Base-by-base conservation (phyloP, 2,797 vertebrate genomes). In the Coluber constrictor region DNA sequence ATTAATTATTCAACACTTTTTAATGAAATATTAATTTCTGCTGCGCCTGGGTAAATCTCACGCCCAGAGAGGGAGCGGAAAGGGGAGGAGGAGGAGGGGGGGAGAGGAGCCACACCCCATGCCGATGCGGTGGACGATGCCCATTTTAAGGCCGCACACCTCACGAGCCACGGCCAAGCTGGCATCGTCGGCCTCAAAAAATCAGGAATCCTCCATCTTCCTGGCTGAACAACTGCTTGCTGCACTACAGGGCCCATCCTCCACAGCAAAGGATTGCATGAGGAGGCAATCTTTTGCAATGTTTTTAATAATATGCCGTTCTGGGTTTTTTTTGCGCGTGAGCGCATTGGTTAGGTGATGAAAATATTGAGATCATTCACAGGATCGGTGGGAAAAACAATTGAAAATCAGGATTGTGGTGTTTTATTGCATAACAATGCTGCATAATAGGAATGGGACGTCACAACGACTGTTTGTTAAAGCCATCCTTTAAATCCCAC, bases 1-100 rank as follows among this genome's bases (percentile, higher is more conserved):
- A 55, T 55, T 87, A 54, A 91, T 89, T 91, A 90, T 90, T 91
- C 47, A 74, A 86, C 63, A 59, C 59, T 54, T 86, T 89, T 89
- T 59, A 93, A 92, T 91, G 63, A 94, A 93, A 93, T 94, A 90
- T 93, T 92, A 92, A 94, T 90, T 91, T 56, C 23, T 16, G 86
- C 90, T 57, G 87, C 1, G 47, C 43, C 70, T 87, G 87, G 47
- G 37, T 93, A 83, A 90, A 88, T 93, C 86, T 94, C 92, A 92
- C 66, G 12, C 11, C 37, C 90, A 27, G 16, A n/a, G 29, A 43
- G 87, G 70, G 63, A 63, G n/a, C 0, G 16, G 9, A 43, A 63
- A 66, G 27, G 70, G 59, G 56, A 32, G 4, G 74, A 15, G 37
- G 32, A 4, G 11, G 18, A n/a, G n/a, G n/a, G n/a, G 20, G 23